Evolutionary conservation across 2,797 vertebrate species (phyloP).

Genomic region (Rhinatrema bivittatum): DNA sequence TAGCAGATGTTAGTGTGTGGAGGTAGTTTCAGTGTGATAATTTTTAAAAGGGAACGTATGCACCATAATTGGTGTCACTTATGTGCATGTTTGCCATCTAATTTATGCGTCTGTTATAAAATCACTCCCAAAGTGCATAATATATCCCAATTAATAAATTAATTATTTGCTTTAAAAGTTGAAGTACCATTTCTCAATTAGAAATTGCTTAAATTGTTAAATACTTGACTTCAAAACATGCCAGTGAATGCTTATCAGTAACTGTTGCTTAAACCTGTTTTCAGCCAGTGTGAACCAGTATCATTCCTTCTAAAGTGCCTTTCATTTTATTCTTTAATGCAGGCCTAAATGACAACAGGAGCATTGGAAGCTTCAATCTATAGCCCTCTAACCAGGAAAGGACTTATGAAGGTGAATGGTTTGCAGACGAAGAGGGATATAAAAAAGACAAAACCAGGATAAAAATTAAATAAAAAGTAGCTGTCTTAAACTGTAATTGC

Average conservation of each 20-base stretch:
- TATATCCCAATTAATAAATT: no score
- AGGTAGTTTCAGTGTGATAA: no score
- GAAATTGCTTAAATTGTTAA: slow-evolving; percentile 16
- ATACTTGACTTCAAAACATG: slow-evolving; percentile 8
- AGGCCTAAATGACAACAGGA: slow-evolving; percentile 25
- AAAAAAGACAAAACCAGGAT: slow-evolving; percentile 96
- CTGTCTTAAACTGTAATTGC: slow-evolving; percentile 99
- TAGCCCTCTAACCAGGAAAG: slow-evolving; percentile 67
- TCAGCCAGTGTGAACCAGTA: slow-evolving; percentile 32
- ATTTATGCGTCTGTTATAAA: no score
- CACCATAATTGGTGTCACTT: no score
- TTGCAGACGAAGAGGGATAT: slow-evolving; percentile 82
- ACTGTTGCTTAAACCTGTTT: slow-evolving; percentile 18
- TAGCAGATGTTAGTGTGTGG: no score
- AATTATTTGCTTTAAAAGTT: no score
- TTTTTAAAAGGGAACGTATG: no score
- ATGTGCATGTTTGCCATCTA: no score
- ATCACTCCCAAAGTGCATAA: no score
- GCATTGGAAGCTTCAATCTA: slow-evolving; percentile 46
- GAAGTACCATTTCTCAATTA: neutral
- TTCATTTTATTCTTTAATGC: slow-evolving; percentile 1
- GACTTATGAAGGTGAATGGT: slow-evolving; percentile 97
- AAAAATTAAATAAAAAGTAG: slow-evolving; percentile 99
- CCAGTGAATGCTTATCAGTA: slow-evolving; percentile 28
- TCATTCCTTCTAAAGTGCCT: slow-evolving; percentile 15